These are phyloP conservation scores for Neoascia interrupta DNA, from an alignment of 2,888 invertebrate species.

Conservation along the genomic window DNA sequence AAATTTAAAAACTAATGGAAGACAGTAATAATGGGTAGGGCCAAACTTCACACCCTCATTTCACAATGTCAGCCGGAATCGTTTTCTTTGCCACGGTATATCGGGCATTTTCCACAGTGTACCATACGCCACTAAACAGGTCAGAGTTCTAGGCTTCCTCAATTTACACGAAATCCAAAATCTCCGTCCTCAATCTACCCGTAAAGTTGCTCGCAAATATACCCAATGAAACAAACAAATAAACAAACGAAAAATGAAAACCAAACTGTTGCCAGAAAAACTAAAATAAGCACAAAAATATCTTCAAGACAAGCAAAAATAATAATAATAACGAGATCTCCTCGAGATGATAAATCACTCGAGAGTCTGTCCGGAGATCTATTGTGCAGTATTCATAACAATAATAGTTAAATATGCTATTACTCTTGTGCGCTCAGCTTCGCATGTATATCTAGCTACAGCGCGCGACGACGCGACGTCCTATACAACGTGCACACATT, in stretches of 20 bases:
- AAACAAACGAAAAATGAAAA: background rate
- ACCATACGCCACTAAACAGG: too few relatives aligned
- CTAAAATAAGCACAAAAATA: background rate
- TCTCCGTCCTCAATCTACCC: constrained; percentile 8
- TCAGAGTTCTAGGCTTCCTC: constrained; percentile 46
- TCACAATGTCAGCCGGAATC: too few relatives aligned
- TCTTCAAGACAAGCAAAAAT: background rate
- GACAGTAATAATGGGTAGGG: too few relatives aligned
- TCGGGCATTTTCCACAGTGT: too few relatives aligned
- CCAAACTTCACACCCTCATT: too few relatives aligned
- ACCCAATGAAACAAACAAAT: constrained; percentile 3
- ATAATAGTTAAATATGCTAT: constrained; percentile 70
- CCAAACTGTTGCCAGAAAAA: background rate
- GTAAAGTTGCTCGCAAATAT: constrained; percentile 7
- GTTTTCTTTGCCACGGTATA: too few relatives aligned
- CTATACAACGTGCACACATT: background rate
- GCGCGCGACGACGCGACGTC: background rate
- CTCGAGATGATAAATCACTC: constrained; percentile 66
- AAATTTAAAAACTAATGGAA: too few relatives aligned
- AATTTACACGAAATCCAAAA: constrained; percentile 10
- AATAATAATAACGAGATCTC: constrained; percentile 65
- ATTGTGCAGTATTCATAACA: constrained; percentile 68
- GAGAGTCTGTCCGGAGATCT: constrained; percentile 56
- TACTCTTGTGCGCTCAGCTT: constrained; percentile 61
- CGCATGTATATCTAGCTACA: constrained; percentile 11